Base-by-base conservation (phyloP, 1,140 invertebrate species). In the Mylabris phalerata region DNA sequence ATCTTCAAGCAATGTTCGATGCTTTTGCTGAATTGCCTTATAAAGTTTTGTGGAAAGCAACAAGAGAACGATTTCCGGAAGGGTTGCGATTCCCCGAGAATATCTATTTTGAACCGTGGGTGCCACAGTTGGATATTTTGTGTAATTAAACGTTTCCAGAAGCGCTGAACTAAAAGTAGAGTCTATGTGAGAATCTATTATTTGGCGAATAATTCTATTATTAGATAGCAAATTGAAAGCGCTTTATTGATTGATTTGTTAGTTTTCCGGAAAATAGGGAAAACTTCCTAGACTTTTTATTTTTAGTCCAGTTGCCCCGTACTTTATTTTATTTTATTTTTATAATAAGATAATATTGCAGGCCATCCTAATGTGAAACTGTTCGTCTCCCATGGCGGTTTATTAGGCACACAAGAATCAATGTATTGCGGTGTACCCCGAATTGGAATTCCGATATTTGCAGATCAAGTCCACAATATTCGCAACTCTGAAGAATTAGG, bases 91-190 rank as follows among this genome's bases (percentile, higher is more conserved):
- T 80, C 56, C 78, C 82, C 9, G 26, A 67, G 19, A 86, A 86
- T 71, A 77, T 87, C 26, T 78, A 79, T 71, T 77, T 83, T 25
- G 66, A 78, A 48, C 76, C 79, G 61, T 89, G 86, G 86, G 73
- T 84, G 61, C 86, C 87, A n/a, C 87, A 89, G 72, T 80, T 82
- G 64, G 82, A 82, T 67, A 72, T 85, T 65, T 69, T 84, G 7
- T 32, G 32, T 32, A 42, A 81, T 63, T 46, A 69, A 75, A 67
- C 19, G 19, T 19, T 19, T 19, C 1, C 19, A 19, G 1, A 2
- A 19, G 19, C 19, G 19, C 19, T 19, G 1, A 19, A 19, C 19
- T 19, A 19, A 19, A 19, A 19, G 19, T 19, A 1, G 1, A 19
- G 19, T 19, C 19, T 19, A 19, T 19, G 19, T 19, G 19, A 19